Evolutionary conservation across 2,113 vertebrate species (phyloP).

Genomic region (Cebus imitator): DNA sequence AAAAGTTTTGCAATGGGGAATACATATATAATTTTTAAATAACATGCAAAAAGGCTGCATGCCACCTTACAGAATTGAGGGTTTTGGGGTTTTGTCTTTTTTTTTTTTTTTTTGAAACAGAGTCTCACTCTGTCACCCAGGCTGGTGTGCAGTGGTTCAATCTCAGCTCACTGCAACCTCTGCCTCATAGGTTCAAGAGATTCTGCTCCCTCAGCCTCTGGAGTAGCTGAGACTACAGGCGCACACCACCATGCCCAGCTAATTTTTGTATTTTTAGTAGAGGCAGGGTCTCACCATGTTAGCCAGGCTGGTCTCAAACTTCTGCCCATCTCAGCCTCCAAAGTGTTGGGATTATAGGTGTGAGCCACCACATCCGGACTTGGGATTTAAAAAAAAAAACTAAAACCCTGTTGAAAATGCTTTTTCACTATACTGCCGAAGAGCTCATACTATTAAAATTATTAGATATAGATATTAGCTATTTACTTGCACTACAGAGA

Average conservation of each 20-base stretch:
- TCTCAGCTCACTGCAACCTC: not conserved
- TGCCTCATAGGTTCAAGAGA: not conserved
- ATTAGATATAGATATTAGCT: not conserved
- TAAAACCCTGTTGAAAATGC: not conserved
- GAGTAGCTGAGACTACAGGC: not conserved
- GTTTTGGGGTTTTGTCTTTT: not conserved
- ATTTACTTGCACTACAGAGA: not conserved
- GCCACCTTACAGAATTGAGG: not conserved
- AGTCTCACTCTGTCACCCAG: not conserved
- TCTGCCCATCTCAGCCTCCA: not conserved
- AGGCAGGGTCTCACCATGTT: not conserved
- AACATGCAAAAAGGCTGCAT: not conserved
- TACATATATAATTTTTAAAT: not conserved
- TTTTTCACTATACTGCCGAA: not conserved
- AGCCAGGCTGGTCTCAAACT: not conserved
- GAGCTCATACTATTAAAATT: not conserved
- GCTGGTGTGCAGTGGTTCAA: not conserved
- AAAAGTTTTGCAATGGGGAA: not conserved
- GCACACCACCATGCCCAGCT: not conserved
- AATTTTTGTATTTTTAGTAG: not conserved
- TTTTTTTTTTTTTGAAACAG: not conserved
- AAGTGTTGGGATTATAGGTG: not conserved
- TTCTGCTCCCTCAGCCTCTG: not conserved
- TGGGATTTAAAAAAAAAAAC: not conserved
- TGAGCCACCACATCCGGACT: not conserved